These are phyloP conservation scores for Montipora efflorescens DNA, from an alignment of 64 coral and sea anemone genomes.

Conservation along the genomic window DNA sequence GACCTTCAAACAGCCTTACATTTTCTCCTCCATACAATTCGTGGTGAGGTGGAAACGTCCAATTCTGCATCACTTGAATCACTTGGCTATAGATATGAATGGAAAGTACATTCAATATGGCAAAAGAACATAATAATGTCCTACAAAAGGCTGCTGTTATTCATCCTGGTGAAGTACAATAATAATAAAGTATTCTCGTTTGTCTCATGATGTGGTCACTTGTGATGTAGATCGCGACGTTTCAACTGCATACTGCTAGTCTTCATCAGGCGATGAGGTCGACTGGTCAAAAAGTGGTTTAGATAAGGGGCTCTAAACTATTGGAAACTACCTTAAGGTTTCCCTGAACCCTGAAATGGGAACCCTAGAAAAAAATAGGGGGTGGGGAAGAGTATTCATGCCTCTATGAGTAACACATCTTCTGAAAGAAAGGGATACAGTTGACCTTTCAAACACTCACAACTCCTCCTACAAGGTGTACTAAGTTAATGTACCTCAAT, in stretches of 20 bases:
- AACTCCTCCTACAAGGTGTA: background rate
- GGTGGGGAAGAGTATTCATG: constrained; percentile 2
- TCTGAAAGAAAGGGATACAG: background rate
- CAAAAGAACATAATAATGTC: background rate
- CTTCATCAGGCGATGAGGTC: no score
- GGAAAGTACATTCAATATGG: background rate
- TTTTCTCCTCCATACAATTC: constrained; percentile 51
- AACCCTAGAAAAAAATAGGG: background rate
- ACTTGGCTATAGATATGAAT: background rate
- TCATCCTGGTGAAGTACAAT: no score
- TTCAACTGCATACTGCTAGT: no score
- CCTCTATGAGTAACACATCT: background rate
- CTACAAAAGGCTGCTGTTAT: no score
- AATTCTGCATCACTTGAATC: background rate
- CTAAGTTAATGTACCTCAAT: constrained; percentile 5
- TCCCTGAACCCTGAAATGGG: background rate
- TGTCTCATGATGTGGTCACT: no score
- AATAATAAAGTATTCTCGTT: no score
- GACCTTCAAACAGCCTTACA: background rate
- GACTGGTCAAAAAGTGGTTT: no score
- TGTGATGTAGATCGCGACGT: no score
- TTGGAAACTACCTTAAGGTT: background rate
- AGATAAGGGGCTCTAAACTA: background rate
- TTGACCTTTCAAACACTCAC: constrained; percentile 3
- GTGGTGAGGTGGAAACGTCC: constrained; percentile 31